phyloP scores from a whole-genome alignment of 2,888 invertebrate genomes.

The Ormyrus labotus region DNA sequence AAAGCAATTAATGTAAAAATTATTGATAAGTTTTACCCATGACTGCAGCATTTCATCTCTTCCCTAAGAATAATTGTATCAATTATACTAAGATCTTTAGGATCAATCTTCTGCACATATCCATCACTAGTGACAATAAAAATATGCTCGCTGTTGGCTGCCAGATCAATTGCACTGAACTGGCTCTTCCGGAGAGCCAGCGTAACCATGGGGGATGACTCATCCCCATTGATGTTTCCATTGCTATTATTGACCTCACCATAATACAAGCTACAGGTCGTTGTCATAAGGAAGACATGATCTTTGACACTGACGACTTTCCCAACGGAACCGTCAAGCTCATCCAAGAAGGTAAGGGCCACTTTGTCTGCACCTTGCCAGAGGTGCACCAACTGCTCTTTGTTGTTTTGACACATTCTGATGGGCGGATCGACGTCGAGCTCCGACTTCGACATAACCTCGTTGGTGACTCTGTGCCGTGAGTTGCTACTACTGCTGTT shows the following conservation, averaged over 20 bases:
- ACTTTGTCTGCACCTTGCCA: conserved; percentile 72
- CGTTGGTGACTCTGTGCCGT: background rate
- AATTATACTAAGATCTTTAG: conserved; percentile 77
- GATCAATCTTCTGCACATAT: conserved; percentile 79
- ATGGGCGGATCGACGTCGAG: conserved; percentile 18
- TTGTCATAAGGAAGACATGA: conserved; percentile 76
- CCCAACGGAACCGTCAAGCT: conserved; percentile 69
- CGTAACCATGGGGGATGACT: conserved; percentile 58
- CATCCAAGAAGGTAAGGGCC: conserved; percentile 66
- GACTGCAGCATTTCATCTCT: conserved; percentile 81
- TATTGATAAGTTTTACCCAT: conserved; percentile 75
- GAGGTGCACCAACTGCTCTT: conserved; percentile 67
- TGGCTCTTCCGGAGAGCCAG: conserved; percentile 77
- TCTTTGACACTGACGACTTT: conserved; percentile 76
- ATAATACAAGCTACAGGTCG: conserved; percentile 74
- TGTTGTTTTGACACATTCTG: background rate
- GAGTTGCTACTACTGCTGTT: conserved; percentile 5
- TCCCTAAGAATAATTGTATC: conserved; percentile 82
- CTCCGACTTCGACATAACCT: conserved; percentile 53
- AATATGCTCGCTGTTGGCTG: conserved; percentile 79
- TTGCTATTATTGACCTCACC: conserved; percentile 74
- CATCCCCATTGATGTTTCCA: background rate
- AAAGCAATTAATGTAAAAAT: conserved; percentile 5
- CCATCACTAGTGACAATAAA: conserved; percentile 82
- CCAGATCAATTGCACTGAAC: conserved; percentile 81